Base-by-base conservation (phyloP, 2,888 invertebrate species). In the Hemistola chrysoprasaria region DNA sequence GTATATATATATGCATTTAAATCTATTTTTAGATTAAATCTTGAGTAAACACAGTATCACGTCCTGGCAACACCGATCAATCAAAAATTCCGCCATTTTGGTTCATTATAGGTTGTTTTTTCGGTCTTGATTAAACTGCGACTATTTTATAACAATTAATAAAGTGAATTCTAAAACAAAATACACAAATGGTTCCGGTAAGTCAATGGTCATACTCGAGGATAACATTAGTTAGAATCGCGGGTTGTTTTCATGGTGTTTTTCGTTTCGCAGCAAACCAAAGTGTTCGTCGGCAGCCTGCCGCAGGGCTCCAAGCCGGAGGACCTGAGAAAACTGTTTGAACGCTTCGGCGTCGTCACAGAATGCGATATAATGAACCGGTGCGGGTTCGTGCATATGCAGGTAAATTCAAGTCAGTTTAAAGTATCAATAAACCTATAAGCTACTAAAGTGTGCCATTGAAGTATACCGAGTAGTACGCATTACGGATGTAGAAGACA, bases 331-430 rank as follows among this genome's bases (percentile, higher is more conserved):
- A 92, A 92, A 53, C 87, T 97, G 32, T 98, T 98, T 84, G 93
- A 95, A 56, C 93, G 94, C 35, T 97, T 94, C 78, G 97, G 97
- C 28, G 91, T 91, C 39, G 97, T 98, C 3, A 95, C 95, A 8
- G 98, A 98, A 80, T 97, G 97, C 79, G 98, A 98, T 74, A 95
- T 98, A 42, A 95, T 98, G 89, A 97, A 97, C 77, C 93, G 97
- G 47, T 98, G 97, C 78, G 98, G 97, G 6, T 98, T 98, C 85
- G 95, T 98, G 32, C 97, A 97, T 80, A 93, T 96, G 93, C 94
- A 95, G 68, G n/a, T n/a, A n/a, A n/a, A n/a, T n/a, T n/a, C n/a
- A n/a, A n/a, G n/a, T n/a, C n/a, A n/a, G n/a, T n/a, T n/a, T n/a
- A n/a, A n/a, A n/a, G n/a, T n/a, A n/a, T n/a, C n/a, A n/a, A n/a